Percentiles rank a stretch among this genome's conserved stretches.
Conservation (phyloP, 2,113 vertebrate genomes). For the Myotis brandtii region DNA sequence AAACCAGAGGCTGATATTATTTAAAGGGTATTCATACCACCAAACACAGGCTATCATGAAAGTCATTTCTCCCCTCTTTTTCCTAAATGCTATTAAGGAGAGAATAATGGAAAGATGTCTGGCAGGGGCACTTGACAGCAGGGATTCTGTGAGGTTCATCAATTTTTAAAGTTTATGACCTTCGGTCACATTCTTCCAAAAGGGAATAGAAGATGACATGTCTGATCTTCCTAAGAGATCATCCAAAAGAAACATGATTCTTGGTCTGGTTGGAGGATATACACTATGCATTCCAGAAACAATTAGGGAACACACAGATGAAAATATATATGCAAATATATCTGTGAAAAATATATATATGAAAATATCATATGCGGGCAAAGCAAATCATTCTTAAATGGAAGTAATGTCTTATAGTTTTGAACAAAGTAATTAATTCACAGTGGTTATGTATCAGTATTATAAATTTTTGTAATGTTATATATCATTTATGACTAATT, state of each 20-base stretch:
- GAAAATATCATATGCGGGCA: background rate
- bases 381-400: background rate
- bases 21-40: background rate
- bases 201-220: background rate
- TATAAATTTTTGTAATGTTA: background rate
- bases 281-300: background rate
- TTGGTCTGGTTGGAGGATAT: background rate
- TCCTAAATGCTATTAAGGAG: background rate
- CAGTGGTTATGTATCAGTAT: background rate
- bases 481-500: background rate
- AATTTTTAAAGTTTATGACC: background rate
- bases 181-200: background rate
- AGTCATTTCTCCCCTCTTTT: background rate
- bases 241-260: background rate
- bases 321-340: background rate
- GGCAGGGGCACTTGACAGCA: background rate
- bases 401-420: background rate
- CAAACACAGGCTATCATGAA: background rate
- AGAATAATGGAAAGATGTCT: background rate
- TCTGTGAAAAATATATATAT: background rate
- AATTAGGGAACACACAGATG: background rate
- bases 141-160: background rate
- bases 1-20: background rate
- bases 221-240: background rate
- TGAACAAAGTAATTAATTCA: background rate